phyloP scores from a whole-genome alignment of 2,888 invertebrate species.

The Taenaris catops region DNA sequence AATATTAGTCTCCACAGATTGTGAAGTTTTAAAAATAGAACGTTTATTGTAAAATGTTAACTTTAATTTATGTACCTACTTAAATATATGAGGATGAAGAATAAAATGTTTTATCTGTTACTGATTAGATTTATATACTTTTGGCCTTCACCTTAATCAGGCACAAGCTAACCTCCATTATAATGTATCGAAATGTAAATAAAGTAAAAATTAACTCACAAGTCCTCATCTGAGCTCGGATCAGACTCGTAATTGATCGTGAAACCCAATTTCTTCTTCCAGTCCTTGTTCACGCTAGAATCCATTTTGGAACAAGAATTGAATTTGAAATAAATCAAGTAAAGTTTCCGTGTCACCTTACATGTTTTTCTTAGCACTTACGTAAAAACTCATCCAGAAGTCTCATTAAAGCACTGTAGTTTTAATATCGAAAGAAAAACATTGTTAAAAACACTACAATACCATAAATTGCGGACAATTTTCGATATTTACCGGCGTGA shows the following conservation, averaged over 20 bases:
- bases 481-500: slow-evolving; percentile 20
- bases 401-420: neutral
- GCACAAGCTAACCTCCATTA: no score
- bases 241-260: slow-evolving; percentile 70
- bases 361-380: slow-evolving; percentile 20
- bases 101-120: no score
- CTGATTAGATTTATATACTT: no score
- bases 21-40: no score
- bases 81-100: no score
- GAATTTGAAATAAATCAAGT: slow-evolving; percentile 12
- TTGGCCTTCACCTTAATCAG: no score
- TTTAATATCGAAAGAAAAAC: neutral
- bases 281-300: slow-evolving; percentile 56
- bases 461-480: slow-evolving; percentile 9
- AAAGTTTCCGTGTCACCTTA: slow-evolving; percentile 22
- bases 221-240: slow-evolving; percentile 71
- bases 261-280: slow-evolving; percentile 71
- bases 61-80: no score
- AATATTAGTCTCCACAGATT: no score
- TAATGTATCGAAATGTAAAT: no score
- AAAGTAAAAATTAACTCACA: slow-evolving; percentile 45
- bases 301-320: slow-evolving; percentile 42
- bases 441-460: slow-evolving; percentile 5
- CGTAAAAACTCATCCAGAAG: slow-evolving; percentile 5
- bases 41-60: no score